phyloP scores from a whole-genome alignment of 1,140 invertebrate species.

The Limonius californicus region DNA sequence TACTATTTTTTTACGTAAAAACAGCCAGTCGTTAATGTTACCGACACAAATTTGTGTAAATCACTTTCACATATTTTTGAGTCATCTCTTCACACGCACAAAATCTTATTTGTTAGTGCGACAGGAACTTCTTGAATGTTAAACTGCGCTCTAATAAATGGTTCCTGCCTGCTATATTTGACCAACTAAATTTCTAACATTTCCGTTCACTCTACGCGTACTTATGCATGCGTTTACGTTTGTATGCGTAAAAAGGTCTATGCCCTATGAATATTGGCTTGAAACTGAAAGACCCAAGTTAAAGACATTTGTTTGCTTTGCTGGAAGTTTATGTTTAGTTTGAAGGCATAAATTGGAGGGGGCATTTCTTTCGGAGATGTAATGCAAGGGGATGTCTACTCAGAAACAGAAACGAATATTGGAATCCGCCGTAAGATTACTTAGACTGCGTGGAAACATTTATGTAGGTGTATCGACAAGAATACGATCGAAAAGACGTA shows the following conservation, averaged over 20 bases:
- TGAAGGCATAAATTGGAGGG: neutral
- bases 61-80: too few species aligned
- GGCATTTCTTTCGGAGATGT: neutral
- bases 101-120: too few species aligned
- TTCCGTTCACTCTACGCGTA: neutral
- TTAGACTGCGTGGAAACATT: too few species aligned
- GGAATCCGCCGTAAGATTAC: too few species aligned
- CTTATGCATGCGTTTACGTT: neutral
- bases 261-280: neutral
- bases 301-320: neutral
- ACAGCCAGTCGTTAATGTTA: too few species aligned
- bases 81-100: too few species aligned
- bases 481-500: too few species aligned
- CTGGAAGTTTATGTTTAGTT: neutral
- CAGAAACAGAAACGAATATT: too few species aligned
- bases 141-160: neutral
- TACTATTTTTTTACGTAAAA: too few species aligned
- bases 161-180: neutral
- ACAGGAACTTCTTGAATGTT: too few species aligned
- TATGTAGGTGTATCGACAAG: too few species aligned
- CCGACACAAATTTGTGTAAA: too few species aligned
- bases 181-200: neutral
- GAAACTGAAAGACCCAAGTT: neutral
- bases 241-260: neutral
- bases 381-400: neutral